Evolutionary conservation across 2,797 vertebrate species (phyloP).

Genomic region (Uromys caudimaculatus): DNA sequence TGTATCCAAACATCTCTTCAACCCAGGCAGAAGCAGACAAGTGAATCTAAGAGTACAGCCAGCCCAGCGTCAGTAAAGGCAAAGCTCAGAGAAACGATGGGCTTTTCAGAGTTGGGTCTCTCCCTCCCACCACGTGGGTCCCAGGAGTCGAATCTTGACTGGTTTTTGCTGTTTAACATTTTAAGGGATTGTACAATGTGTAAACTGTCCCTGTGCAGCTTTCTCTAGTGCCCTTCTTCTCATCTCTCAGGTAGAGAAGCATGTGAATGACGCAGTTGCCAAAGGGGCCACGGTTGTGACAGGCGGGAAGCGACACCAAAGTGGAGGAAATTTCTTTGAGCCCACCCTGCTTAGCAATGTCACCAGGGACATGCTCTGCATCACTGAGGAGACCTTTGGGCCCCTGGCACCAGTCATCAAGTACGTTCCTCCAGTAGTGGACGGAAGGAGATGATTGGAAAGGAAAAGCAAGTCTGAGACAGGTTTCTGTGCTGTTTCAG

Average conservation of each 20-base stretch:
- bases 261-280: constrained; percentile 93
- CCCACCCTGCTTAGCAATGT: constrained; percentile 94
- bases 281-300: constrained; percentile 92
- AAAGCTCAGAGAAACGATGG: neutral
- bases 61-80: neutral
- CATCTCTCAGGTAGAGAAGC: constrained; percentile 91
- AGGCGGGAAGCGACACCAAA: constrained; percentile 93
- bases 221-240: neutral
- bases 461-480: neutral
- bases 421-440: constrained; percentile 81
- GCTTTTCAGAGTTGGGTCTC: neutral
- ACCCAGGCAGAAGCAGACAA: neutral
- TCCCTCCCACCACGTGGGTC: neutral
- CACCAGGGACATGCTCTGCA: constrained; percentile 94
- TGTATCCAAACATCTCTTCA: neutral
- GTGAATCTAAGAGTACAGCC: neutral
- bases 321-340: constrained; percentile 94
- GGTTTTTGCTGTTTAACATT: neutral
- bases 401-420: constrained; percentile 95
- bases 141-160: neutral
- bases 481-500: rapidly evolving
- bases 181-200: no score
- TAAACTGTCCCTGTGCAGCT: neutral
- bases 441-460: neutral
- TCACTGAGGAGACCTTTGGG: constrained; percentile 95